These are phyloP conservation scores for Octopus bimaculoides DNA, from an alignment of 1,140 invertebrate genomes.

Conservation along the genomic window DNA sequence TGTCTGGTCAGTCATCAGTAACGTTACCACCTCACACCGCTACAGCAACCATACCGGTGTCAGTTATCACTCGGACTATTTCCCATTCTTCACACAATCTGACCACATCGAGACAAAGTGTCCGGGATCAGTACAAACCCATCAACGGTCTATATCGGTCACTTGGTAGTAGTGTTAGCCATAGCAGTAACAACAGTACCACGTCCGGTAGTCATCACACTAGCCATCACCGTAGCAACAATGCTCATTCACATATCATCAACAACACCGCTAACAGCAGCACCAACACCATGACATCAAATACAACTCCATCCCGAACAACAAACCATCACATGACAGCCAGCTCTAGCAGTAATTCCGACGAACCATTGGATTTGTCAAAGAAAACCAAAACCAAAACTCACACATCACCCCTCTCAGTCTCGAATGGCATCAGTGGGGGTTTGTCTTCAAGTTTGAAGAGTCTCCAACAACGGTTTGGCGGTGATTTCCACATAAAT, in stretches of 20 bases:
- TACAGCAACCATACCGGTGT: background rate
- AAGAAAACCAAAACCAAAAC: constrained; percentile 28
- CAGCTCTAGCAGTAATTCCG: constrained; percentile 15
- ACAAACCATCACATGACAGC: background rate
- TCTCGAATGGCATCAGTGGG: background rate
- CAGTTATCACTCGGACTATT: constrained; percentile 2
- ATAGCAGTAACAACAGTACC: background rate
- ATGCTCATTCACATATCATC: background rate
- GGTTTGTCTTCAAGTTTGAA: constrained; percentile 40
- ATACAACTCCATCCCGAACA: constrained; percentile 5
- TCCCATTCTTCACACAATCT: background rate
- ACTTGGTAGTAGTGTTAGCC: background rate
- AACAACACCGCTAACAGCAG: constrained; percentile 16
- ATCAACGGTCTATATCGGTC: constrained; percentile 21
- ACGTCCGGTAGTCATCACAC: no score
- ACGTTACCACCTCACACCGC: background rate
- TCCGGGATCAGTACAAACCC: constrained; percentile 13
- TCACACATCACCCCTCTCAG: background rate
- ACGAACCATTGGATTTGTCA: constrained; percentile 47
- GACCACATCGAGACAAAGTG: background rate
- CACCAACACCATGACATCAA: constrained; percentile 16
- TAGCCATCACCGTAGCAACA: background rate
- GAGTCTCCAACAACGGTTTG: constrained; percentile 49
- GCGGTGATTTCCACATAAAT: constrained; percentile 40
- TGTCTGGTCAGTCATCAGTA: background rate